Conservation (phyloP, 1,140 invertebrate species). For the Caenorhabditis briggsae region DNA sequence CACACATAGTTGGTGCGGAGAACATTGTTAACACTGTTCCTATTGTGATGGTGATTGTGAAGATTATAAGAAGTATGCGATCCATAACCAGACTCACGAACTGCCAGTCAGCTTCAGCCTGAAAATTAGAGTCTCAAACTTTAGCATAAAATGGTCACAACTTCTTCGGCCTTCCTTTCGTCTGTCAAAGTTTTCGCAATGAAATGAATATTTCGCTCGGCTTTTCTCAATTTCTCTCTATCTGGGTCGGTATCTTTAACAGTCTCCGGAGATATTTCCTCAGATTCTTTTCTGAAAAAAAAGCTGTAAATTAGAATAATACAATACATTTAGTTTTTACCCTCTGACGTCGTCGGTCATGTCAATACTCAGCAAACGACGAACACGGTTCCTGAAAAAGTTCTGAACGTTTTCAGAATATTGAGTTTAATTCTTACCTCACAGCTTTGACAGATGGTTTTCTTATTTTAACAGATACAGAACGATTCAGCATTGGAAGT, state of each 20-base stretch:
- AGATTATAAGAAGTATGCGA: constrained; percentile 1
- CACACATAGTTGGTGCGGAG: constrained; percentile 16
- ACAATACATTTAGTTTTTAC: background rate
- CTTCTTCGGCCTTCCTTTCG: constrained; percentile 30
- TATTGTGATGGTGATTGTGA: background rate
- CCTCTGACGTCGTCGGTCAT: constrained; percentile 23
- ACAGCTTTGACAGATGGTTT: constrained; percentile 46
- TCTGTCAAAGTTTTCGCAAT: constrained; percentile 31
- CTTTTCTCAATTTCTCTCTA: constrained; percentile 31
- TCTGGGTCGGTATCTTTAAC: constrained; percentile 42
- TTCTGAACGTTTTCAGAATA: background rate
- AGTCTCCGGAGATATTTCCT: constrained; percentile 47
- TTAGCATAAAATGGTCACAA: background rate
- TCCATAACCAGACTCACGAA: constrained; percentile 33
- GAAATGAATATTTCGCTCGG: constrained; percentile 50
- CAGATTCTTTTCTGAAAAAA: constrained; percentile 14
- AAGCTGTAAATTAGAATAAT: too few species aligned
- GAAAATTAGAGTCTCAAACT: background rate
- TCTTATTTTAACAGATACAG: constrained; percentile 36
- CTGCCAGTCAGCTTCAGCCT: constrained; percentile 55
- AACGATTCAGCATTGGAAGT: constrained; percentile 52
- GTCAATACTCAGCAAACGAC: constrained; percentile 46
- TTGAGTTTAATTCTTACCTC: background rate
- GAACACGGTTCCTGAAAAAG: constrained; percentile 24
- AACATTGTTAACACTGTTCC: constrained; percentile 29